A percentile compares a stretch with the other conserved stretches of the same genome.
Evolutionary conservation across 2,888 invertebrate species (phyloP).

Genomic region (Colletes collaris): DNA sequence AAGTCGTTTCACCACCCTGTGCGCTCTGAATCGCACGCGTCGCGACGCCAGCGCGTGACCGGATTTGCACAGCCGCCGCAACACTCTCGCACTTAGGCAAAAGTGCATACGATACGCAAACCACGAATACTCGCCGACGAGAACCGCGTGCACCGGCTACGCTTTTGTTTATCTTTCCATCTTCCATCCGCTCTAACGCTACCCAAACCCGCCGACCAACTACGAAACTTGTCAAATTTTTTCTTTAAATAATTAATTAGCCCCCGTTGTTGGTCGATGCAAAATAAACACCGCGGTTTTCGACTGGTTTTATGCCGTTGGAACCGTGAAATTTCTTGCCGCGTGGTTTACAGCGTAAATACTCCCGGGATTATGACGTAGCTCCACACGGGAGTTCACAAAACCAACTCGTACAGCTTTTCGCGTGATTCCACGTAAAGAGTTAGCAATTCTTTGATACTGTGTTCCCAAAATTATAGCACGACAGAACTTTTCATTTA

Average conservation of each 20-base stretch:
- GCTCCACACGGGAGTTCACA: too few species aligned
- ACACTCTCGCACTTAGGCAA: constrained; percentile 28
- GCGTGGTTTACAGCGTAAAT: neutral
- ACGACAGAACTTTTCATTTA: too few species aligned
- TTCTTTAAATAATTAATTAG: constrained; percentile 16
- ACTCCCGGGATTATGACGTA: too few species aligned
- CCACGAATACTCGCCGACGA: constrained; percentile 16
- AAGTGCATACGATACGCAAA: constrained; percentile 30
- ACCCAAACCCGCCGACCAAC: neutral
- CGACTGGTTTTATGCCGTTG: neutral
- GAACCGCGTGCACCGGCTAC: constrained; percentile 12
- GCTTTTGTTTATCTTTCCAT: constrained; percentile 34
- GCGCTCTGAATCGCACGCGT: constrained; percentile 1
- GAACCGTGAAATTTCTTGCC: neutral
- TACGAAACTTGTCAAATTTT: constrained; percentile 1
- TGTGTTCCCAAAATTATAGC: too few species aligned
- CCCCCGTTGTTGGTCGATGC: neutral
- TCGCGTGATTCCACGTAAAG: too few species aligned
- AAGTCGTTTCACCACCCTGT: neutral
- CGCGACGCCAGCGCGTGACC: neutral
- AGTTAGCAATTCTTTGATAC: too few species aligned
- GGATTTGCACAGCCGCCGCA: constrained; percentile 31
- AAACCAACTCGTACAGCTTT: too few species aligned
- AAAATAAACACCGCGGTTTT: constrained; percentile 1
- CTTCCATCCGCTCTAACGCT: constrained; percentile 1